These are phyloP conservation scores for Cairina moschata DNA, from an alignment of 2,113 vertebrate species.

Conservation along the genomic window DNA sequence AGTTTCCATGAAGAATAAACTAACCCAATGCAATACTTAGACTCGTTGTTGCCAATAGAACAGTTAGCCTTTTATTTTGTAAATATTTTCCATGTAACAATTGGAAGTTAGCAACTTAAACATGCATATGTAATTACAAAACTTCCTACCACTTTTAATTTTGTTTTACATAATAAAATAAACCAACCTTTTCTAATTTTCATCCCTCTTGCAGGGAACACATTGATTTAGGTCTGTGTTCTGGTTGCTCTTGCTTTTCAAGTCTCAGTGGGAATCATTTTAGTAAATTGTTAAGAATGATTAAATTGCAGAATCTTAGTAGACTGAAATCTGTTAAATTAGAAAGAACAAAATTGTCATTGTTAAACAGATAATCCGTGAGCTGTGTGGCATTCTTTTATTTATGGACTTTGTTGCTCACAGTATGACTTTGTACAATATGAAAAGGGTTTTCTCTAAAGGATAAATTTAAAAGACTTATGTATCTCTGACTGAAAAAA, in stretches of 20 bases:
- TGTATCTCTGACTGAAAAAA: constrained; percentile 62
- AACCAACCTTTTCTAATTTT: background rate
- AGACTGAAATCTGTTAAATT: constrained; percentile 41
- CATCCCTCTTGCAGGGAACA: background rate
- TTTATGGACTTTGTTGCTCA: constrained; percentile 71
- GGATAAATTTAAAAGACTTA: constrained; percentile 65
- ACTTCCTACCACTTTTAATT: background rate
- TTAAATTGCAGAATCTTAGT: background rate
- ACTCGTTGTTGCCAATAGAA: background rate
- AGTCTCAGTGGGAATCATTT: background rate
- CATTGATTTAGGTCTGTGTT: constrained; percentile 8
- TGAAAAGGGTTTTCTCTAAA: constrained; percentile 60
- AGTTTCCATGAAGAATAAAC: background rate
- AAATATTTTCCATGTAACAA: background rate
- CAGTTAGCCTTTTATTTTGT: background rate
- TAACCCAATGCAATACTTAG: background rate
- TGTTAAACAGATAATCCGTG: constrained; percentile 66
- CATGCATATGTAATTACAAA: background rate
- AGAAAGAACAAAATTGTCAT: constrained; percentile 25
- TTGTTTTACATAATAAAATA: background rate
- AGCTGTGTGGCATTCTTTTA: constrained; percentile 52
- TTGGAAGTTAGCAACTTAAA: background rate
- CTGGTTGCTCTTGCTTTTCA: constrained; percentile 5
- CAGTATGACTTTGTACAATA: constrained; percentile 5
- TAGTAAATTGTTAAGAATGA: constrained; percentile 40